Percentiles rank a stretch among this genome's conserved stretches.
These are phyloP conservation scores for Drosophila bunnanda DNA, from an alignment of 2,888 invertebrate genomes.

Conservation along the genomic window DNA sequence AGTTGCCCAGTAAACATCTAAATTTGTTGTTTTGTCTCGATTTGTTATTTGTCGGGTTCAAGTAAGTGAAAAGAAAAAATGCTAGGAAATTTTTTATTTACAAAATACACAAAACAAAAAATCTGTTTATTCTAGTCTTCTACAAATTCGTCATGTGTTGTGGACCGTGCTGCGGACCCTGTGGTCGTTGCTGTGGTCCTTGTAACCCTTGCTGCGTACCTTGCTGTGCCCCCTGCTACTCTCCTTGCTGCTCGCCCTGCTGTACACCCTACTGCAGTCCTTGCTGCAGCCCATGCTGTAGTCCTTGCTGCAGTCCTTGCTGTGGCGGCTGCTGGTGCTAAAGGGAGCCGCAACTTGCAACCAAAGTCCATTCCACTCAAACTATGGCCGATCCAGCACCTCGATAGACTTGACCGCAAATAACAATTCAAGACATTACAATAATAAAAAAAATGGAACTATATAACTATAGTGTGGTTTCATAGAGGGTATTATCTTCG, in stretches of 20 bases:
- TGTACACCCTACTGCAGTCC: conserved; percentile 45
- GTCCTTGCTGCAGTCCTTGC: conserved; percentile 43
- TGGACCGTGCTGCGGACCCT: conserved; percentile 44
- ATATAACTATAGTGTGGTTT: too few species aligned
- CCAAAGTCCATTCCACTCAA: neutral
- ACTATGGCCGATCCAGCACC: neutral
- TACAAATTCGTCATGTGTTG: conserved; percentile 37
- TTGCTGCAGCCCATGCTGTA: too few species aligned
- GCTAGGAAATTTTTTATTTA: neutral
- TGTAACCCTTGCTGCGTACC: conserved; percentile 28
- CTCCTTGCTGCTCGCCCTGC: conserved; percentile 23
- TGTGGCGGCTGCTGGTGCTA: conserved; percentile 26
- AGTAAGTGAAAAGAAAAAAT: neutral
- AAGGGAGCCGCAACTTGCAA: neutral
- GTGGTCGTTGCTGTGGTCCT: conserved; percentile 43
- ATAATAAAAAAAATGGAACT: neutral
- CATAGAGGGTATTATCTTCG: too few species aligned
- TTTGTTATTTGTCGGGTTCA: conserved; percentile 11
- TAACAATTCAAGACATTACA: neutral
- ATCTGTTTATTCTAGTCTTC: neutral
- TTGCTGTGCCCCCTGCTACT: conserved; percentile 50
- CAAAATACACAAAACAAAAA: neutral
- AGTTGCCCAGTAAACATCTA: neutral
- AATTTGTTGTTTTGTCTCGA: conserved; percentile 20
- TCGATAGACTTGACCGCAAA: neutral